Evolutionary conservation across 2,797 vertebrate genomes (phyloP).

Genomic region (Odontamblyopus rebecca): DNA sequence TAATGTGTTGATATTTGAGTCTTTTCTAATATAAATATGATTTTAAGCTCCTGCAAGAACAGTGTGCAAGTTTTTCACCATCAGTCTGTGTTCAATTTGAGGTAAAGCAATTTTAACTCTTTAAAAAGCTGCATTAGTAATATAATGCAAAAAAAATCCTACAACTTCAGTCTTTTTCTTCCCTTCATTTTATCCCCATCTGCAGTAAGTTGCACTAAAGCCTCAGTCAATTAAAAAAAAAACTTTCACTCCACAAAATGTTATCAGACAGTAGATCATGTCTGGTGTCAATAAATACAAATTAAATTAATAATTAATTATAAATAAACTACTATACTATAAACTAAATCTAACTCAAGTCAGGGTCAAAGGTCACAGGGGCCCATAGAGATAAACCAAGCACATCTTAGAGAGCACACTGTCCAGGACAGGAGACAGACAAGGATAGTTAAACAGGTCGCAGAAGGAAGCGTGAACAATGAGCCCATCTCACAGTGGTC

Average conservation of each 20-base stretch:
- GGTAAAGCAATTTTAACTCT: conserved; percentile 77
- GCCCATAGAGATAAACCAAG: conserved; percentile 57
- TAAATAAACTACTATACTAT: too few species aligned
- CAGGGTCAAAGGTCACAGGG: conserved; percentile 61
- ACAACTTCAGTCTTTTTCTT: too few species aligned
- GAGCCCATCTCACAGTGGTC: conserved; percentile 28
- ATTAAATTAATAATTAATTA: too few species aligned
- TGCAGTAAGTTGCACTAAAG: too few species aligned
- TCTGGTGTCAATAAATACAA: too few species aligned
- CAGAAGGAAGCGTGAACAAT: conserved; percentile 32
- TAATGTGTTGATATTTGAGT: background rate
- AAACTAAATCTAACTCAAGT: conserved; percentile 48
- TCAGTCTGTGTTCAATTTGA: conserved; percentile 58
- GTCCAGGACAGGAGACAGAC: conserved; percentile 34
- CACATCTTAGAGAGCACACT: conserved; percentile 51
- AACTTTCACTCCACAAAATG: too few species aligned
- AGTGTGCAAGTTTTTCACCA: too few species aligned
- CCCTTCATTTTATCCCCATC: too few species aligned
- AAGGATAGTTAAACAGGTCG: conserved; percentile 25
- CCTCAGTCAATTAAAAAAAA: too few species aligned
- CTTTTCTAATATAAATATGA: conserved; percentile 35
- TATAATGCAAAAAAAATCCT: too few species aligned
- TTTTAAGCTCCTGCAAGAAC: conserved; percentile 70
- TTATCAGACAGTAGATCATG: too few species aligned
- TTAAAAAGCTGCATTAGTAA: conserved; percentile 58